Percentiles rank a stretch among this genome's conserved stretches.
Evolutionary conservation across 2,113 vertebrate species (phyloP).

Genomic region (Micronycteris hirsuta): DNA sequence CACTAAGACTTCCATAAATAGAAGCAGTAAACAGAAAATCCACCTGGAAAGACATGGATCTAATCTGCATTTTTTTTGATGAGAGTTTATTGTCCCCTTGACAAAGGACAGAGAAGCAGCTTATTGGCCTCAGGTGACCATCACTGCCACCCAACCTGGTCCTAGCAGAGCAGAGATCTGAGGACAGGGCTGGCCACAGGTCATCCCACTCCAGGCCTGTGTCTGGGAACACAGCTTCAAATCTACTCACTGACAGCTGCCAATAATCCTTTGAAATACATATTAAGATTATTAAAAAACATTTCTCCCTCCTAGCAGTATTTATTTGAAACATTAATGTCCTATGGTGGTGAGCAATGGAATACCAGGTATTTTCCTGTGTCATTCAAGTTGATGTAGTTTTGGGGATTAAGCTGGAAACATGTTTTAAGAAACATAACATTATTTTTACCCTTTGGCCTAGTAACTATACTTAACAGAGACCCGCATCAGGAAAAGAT

Average conservation of each 20-base stretch:
- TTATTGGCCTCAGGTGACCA: neutral
- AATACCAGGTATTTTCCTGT: neutral
- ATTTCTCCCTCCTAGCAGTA: neutral
- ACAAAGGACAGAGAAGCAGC: neutral
- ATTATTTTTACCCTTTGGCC: neutral
- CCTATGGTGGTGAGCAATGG: neutral
- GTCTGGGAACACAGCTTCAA: neutral
- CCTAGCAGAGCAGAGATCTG: neutral
- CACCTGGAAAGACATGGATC: neutral
- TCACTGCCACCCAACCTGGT: neutral
- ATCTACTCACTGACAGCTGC: neutral
- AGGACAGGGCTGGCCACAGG: neutral
- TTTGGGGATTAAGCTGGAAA: neutral
- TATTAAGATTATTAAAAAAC: neutral
- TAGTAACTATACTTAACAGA: neutral
- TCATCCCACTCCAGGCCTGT: neutral
- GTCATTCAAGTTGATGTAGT: neutral
- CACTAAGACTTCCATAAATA: neutral
- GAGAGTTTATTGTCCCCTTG: neutral
- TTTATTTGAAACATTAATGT: neutral
- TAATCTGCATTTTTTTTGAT: neutral
- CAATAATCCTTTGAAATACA: neutral
- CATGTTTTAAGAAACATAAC: neutral
- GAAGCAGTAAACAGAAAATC: neutral
- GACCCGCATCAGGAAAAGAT: neutral